phyloP scores from a whole-genome alignment of 2,113 vertebrate species.

The Thryonomys swinderianus region DNA sequence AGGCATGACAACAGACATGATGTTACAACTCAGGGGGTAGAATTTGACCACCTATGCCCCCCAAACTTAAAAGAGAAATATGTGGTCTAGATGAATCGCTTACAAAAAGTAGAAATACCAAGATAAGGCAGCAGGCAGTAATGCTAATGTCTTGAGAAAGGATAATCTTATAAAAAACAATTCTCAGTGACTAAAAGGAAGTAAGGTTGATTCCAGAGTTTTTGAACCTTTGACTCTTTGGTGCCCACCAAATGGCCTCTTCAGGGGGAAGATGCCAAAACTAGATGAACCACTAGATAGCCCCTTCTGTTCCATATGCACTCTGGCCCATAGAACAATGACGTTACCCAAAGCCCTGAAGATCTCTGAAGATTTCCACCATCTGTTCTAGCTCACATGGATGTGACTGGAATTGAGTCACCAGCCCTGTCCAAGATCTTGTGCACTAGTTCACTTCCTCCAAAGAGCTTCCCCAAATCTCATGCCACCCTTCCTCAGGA shows the following conservation, averaged over 20 bases:
- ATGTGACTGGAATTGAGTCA: background rate
- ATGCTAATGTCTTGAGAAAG: background rate
- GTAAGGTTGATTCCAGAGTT: background rate
- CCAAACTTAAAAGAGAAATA: background rate
- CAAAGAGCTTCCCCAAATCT: background rate
- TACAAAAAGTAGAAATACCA: background rate
- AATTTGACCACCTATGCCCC: background rate
- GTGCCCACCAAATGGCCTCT: background rate
- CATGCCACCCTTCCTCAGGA: background rate
- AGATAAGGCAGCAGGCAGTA: background rate
- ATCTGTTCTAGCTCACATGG: background rate
- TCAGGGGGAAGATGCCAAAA: background rate
- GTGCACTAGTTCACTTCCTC: background rate
- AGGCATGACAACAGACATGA: background rate
- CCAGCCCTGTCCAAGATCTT: background rate
- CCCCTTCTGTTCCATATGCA: too few relatives aligned
- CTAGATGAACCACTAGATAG: background rate
- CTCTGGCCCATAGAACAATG: background rate
- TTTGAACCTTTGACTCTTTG: background rate
- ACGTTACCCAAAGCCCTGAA: background rate
- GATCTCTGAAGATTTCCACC: background rate
- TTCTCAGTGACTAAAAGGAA: background rate
- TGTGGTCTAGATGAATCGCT: background rate
- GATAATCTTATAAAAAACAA: background rate
- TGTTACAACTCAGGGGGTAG: background rate